Conservation (phyloP, 92 coral and sea anemone species). For the Phenganax subtilis region DNA sequence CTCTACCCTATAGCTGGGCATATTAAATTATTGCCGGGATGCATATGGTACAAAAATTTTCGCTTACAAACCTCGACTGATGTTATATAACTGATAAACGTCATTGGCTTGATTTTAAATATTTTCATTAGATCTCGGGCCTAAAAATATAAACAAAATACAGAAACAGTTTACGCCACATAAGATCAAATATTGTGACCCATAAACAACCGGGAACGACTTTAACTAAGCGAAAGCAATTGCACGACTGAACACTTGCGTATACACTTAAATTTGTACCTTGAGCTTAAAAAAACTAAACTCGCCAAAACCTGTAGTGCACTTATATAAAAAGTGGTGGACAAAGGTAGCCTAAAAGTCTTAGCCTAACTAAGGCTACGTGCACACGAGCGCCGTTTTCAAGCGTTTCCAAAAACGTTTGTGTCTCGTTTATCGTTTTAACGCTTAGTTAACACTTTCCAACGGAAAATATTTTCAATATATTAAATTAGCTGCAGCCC, state of each 20-base stretch:
- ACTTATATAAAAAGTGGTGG: no score
- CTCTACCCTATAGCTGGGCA: not conserved
- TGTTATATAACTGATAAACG: constrained; percentile 97
- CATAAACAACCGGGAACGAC: not conserved
- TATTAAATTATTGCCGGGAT: not conserved
- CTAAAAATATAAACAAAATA: constrained; percentile 42
- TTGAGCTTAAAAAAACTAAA: no score
- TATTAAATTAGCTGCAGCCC: no score
- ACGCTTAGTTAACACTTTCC: no score
- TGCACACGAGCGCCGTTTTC: no score
- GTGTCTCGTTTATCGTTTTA: no score
- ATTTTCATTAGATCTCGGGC: constrained; percentile 95
- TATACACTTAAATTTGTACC: no score
- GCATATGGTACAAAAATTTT: not conserved
- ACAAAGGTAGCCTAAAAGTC: no score
- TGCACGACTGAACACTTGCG: not conserved
- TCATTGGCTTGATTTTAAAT: constrained; percentile 97
- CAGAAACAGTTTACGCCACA: not conserved
- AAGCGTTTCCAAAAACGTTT: no score
- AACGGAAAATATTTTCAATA: no score
- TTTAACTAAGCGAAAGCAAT: not conserved
- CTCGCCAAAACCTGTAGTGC: no score
- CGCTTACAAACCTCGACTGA: constrained; percentile 74
- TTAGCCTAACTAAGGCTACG: no score
- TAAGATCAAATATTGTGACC: not conserved